A percentile compares a stretch with the other conserved stretches of the same genome.
Evolutionary conservation across 2,888 invertebrate genomes (phyloP).

Genomic region (Lasius platythorax): DNA sequence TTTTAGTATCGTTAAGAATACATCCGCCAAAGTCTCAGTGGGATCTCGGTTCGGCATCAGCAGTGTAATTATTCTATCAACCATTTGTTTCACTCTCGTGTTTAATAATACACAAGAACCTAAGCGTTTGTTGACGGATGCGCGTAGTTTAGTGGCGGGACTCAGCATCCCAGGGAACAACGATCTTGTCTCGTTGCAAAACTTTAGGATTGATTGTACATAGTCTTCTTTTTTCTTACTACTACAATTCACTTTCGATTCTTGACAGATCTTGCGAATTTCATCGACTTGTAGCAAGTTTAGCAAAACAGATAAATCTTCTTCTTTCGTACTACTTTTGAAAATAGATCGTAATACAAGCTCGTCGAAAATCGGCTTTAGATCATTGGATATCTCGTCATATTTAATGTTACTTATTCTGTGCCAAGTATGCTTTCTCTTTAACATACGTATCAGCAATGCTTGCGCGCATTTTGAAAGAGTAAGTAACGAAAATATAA

Average conservation of each 20-base stretch:
- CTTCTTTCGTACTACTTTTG: slow-evolving; percentile 62
- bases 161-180: slow-evolving; percentile 76
- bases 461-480: slow-evolving; percentile 76
- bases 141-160: slow-evolving; percentile 70
- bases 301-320: slow-evolving; percentile 69
- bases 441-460: slow-evolving; percentile 79
- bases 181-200: slow-evolving; percentile 68
- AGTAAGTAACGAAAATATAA: slow-evolving; percentile 75
- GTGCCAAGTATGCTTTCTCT: slow-evolving; percentile 77
- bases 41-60: slow-evolving; percentile 79
- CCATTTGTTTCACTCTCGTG: slow-evolving; percentile 67
- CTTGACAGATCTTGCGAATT: slow-evolving; percentile 72
- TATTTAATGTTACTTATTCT: slow-evolving; percentile 74
- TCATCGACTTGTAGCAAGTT: slow-evolving; percentile 77
- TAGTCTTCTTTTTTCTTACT: slow-evolving; percentile 70
- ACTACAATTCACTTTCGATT: slow-evolving; percentile 71
- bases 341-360: slow-evolving; percentile 63
- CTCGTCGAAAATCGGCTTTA: slow-evolving; percentile 70
- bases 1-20: slow-evolving; percentile 74
- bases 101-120: slow-evolving; percentile 77
- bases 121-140: slow-evolving; percentile 61
- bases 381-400: slow-evolving; percentile 69
- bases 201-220: slow-evolving; percentile 72
- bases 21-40: slow-evolving; percentile 68
- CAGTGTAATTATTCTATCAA: slow-evolving; percentile 79